Evolutionary conservation across 1,140 invertebrate species (phyloP).

Genomic region (Zaprionus gabonicus): DNA sequence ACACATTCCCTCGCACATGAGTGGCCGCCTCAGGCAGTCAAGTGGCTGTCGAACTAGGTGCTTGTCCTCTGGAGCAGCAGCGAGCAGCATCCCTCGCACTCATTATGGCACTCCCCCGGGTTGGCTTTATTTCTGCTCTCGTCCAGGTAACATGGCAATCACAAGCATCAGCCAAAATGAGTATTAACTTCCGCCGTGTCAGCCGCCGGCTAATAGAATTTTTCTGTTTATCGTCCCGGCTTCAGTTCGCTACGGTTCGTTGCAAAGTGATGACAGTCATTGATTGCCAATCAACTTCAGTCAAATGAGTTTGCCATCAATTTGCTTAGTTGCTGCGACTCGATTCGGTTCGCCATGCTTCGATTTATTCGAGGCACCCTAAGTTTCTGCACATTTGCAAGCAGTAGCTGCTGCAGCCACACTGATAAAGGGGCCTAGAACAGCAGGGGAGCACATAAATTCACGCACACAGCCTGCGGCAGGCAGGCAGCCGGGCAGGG

Average conservation of each 20-base stretch:
- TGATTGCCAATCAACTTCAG: conserved; percentile 76
- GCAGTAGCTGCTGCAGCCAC: conserved; percentile 48
- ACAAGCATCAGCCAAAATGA: conserved; percentile 55
- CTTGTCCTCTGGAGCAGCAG: conserved; percentile 76
- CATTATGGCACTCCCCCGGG: not conserved
- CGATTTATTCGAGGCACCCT: conserved; percentile 19
- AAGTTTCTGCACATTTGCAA: conserved; percentile 7
- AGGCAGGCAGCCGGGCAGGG: not conserved
- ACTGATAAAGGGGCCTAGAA: conserved; percentile 55
- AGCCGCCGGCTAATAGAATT: conserved; percentile 70
- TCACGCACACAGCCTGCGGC: conserved; percentile 24
- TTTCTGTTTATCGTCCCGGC: conserved; percentile 59
- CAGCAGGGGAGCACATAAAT: conserved; percentile 53
- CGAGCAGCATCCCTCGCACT: conserved; percentile 22
- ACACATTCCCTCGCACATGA: conserved; percentile 24
- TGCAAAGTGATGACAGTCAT: conserved; percentile 38
- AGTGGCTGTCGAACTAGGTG: conserved; percentile 60
- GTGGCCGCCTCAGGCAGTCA: conserved; percentile 43
- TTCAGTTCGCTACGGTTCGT: not conserved
- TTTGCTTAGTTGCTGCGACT: conserved; percentile 25
- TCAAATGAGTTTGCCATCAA: conserved; percentile 60
- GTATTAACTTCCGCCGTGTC: conserved; percentile 60
- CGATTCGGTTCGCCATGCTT: conserved; percentile 12
- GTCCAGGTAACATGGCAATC: conserved; percentile 38
- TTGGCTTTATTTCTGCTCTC: conserved; percentile 37